Conservation (phyloP, 2,888 invertebrate genomes). For the Troglohyphantes excavatus region DNA sequence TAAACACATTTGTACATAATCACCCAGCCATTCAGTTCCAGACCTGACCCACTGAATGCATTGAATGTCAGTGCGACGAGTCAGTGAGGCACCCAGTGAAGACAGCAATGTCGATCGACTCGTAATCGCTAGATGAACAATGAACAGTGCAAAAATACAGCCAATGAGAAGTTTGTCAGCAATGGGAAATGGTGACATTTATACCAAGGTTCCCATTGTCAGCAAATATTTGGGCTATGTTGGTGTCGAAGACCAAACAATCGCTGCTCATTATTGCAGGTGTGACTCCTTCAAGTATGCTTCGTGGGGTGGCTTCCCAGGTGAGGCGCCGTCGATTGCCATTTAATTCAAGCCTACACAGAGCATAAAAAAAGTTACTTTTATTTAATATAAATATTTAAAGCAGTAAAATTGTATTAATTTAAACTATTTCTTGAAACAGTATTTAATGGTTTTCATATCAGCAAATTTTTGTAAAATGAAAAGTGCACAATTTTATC, state of each 20-base stretch:
- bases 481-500: no score
- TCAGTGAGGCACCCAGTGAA: slow-evolving; percentile 33
- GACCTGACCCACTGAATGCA: neutral
- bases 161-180: slow-evolving; percentile 53
- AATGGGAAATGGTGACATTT: slow-evolving; percentile 96
- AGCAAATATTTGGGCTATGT: slow-evolving; percentile 98
- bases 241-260: slow-evolving; percentile 99
- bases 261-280: slow-evolving; percentile 98
- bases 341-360: slow-evolving; percentile 93
- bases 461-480: no score
- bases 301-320: slow-evolving; percentile 99
- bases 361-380: no score
- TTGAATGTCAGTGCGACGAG: no score
- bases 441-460: no score
- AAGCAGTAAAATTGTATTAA: no score
- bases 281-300: slow-evolving; percentile 99
- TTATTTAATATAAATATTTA: neutral
- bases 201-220: slow-evolving; percentile 99
- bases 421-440: no score
- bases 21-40: neutral
- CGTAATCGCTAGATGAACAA: slow-evolving; percentile 25
- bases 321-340: slow-evolving; percentile 96
- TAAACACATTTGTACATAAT: neutral
- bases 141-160: slow-evolving; percentile 27
- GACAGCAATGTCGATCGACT: slow-evolving; percentile 32